These are phyloP conservation scores for Sapajus apella DNA, from an alignment of 2,113 vertebrate genomes.

Conservation along the genomic window DNA sequence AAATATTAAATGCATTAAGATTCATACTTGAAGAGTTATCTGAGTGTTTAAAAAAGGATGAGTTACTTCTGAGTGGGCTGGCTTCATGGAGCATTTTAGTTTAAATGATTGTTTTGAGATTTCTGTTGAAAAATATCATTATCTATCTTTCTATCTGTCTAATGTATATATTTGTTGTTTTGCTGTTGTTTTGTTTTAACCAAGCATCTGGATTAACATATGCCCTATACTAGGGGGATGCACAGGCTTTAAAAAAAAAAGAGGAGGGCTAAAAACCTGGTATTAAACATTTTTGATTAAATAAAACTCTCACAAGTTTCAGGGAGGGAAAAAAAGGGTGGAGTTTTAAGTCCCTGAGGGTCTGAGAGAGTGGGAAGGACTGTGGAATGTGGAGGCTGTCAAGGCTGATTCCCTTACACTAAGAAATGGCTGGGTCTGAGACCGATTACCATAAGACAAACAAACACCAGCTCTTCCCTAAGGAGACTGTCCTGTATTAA, in stretches of 20 bases:
- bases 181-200: neutral
- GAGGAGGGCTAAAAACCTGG: neutral
- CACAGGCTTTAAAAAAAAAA: neutral
- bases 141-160: neutral
- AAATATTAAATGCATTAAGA: neutral
- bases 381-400: no score
- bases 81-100: slow-evolving; percentile 21
- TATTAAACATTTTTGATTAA: neutral
- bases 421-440: neutral
- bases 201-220: neutral
- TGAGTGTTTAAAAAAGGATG: neutral
- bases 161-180: neutral
- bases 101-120: slow-evolving; percentile 1
- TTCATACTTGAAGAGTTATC: neutral
- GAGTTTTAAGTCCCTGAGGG: neutral
- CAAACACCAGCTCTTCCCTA: neutral
- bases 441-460: neutral
- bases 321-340: neutral
- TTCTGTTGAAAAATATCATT: neutral
- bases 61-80: neutral
- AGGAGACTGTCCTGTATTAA: neutral
- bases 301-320: neutral
- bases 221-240: neutral
- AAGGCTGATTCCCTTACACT: neutral
- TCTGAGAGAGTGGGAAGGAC: neutral